Evolutionary conservation across 37 sponge, comb jelly and placozoan species (phyloP).

Genomic region (Spongilla lacustris): DNA sequence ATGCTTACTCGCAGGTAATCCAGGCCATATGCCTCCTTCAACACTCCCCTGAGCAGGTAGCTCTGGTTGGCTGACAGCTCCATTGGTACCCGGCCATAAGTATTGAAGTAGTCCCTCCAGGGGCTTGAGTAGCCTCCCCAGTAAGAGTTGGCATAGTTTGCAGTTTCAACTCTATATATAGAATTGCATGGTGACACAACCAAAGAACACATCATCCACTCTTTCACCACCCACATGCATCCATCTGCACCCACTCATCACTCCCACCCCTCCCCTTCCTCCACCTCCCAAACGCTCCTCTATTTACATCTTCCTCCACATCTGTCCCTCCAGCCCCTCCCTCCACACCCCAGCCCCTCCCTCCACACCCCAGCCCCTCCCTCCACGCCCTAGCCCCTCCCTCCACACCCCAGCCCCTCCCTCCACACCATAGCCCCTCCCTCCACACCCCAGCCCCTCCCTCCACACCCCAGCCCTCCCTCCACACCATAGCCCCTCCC

Average conservation of each 20-base stretch:
- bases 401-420: not conserved
- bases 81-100: not conserved
- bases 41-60: constrained; percentile 52
- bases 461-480: not conserved
- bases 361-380: not conserved
- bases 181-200: not conserved
- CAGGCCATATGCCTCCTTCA: constrained; percentile 27
- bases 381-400: too few relatives aligned
- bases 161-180: not conserved
- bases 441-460: not conserved
- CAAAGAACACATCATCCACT: too few relatives aligned
- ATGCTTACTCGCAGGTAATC: constrained; percentile 44
- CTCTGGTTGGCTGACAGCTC: constrained; percentile 13
- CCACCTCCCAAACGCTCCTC: not conserved
- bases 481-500: not conserved
- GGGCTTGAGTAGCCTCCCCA: not conserved
- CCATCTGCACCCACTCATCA: not conserved
- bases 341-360: not conserved
- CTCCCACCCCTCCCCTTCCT: not conserved
- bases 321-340: not conserved
- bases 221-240: too few relatives aligned
- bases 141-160: not conserved
- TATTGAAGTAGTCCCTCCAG: not conserved
- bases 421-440: not conserved
- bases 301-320: not conserved